Evolutionary conservation across 1,140 invertebrate species (phyloP).

Genomic region (Camponotus pennsylvanicus): DNA sequence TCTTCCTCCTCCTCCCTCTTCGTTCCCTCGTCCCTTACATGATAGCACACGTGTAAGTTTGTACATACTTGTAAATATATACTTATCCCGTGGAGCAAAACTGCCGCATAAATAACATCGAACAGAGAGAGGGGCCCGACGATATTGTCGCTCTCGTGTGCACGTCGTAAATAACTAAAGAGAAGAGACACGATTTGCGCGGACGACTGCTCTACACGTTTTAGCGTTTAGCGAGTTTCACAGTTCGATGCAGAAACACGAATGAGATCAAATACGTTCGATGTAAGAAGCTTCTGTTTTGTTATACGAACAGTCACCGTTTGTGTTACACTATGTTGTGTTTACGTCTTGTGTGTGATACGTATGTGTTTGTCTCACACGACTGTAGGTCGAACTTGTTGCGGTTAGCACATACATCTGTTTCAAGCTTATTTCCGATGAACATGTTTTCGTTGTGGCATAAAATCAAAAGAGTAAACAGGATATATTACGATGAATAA

Average conservation of each 20-base stretch:
- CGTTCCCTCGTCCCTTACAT: neutral
- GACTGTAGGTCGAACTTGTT: conserved; percentile 59
- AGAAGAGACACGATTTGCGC: conserved; percentile 53
- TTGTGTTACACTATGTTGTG: neutral
- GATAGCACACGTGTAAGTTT: conserved; percentile 1
- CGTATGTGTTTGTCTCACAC: neutral
- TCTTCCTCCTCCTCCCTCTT: no score
- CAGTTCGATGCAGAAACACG: conserved; percentile 6
- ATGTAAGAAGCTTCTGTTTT: conserved; percentile 34
- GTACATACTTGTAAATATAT: conserved; percentile 55
- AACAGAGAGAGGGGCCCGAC: conserved; percentile 4
- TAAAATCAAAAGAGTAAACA: neutral
- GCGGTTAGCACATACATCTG: conserved; percentile 35
- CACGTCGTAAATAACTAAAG: conserved; percentile 50
- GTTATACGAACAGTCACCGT: no score
- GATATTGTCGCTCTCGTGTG: neutral
- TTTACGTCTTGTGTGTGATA: neutral
- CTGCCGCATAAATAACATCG: conserved; percentile 41
- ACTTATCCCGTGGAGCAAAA: conserved; percentile 34
- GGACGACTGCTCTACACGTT: conserved; percentile 26
- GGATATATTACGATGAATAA: neutral
- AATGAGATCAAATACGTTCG: conserved; percentile 23
- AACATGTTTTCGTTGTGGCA: neutral
- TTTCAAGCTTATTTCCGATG: conserved; percentile 17
- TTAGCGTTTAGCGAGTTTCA: conserved; percentile 32